Base-by-base conservation (phyloP, 2,888 invertebrate species). In the Allophyes oxyacanthae region DNA sequence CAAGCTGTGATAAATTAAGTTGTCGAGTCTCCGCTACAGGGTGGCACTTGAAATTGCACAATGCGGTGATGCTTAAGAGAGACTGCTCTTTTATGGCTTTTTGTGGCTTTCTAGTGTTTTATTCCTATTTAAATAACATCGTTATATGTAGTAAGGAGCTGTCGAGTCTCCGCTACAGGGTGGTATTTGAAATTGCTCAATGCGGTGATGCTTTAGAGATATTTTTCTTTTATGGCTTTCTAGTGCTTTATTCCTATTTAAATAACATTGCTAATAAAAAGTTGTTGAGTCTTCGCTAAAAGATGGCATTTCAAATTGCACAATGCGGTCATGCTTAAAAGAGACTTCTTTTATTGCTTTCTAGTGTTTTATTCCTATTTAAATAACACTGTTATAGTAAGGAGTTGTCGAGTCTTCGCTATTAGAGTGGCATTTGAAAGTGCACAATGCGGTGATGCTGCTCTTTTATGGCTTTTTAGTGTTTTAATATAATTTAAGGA, bases 1-100 rank as follows among this genome's bases (percentile, higher is more conserved):
- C 74, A 64, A 68, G 66, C 72, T 65, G 75, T 75, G 75, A 75
- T 75, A 75, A 75, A 70, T 72, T 72, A 72, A 69, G 73, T 58
- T 68, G 70, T 55, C 72, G 45, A 54, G 41, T 54, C 33, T 30
- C 41, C 57, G 20, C 20, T 30, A 33, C 55, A 72, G 72, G 50
- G 69, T n/a, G 36, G 62, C 46, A 62, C 36, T 67, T 11, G 30
- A 52, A 48, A 46, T 45, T 41, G 38, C 48, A 34, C 36, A 33
- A 44, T 32, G 56, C 25, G 10, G 14, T 69, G 30, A 32, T 43
- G n/a, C 42, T 69, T 20, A 20, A 38, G 54, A 58, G 34, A 32
- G 48, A 59, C 56, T 62, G 46, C 43, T 41, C 42, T 50, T 70
- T 57, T 56, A 50, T 9, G 6, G 20, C 14, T 36, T 49, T 38